Evolutionary conservation across 1,140 invertebrate species (phyloP), one percentile per base, ranked within the genome.

Genomic region (Lethocerus indicus): DNA sequence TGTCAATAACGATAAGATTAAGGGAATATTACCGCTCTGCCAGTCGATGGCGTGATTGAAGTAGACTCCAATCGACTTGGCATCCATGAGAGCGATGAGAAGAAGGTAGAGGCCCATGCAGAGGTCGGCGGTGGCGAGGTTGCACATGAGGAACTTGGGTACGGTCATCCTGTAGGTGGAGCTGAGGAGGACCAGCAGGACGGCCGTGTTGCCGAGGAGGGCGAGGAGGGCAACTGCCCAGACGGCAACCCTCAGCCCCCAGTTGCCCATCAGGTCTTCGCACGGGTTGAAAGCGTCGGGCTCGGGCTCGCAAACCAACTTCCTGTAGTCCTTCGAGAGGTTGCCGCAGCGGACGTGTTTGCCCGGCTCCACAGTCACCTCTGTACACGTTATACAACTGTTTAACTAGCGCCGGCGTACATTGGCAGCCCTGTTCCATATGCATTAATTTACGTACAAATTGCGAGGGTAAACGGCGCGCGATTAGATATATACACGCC

Each of bases 171-270:
- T 51, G 12, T 51, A 54, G 12, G 47, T 66, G 20, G 71, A 72
- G 47, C 65, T 62, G 46, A 83, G 65, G 1, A 88, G 70, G 0
- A 88, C 83, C 0, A 84, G 61, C 14, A 91, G 72, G 0, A 93
- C 89, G 1, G 81, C 76, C 1, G 84, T 60, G 65, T 93, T 93
- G 21, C 87, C 60, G 3, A 73, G 56, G 3, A 78, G 67, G 1
- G 74, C 72, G 3, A 72, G 66, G 27, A 73, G 57, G 12, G 74
- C 67, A 0, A 80, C 73, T 18, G 77, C 54, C 77, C 77, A 79
- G 5, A 78, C 73, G n/a, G 67, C 61, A 1, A 72, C 62, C 26
- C 60, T 53, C 2, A 63, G 42, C 56, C 57, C 58, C 26, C 43
- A 49, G 26, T 51, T 58, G 21, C 75, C 76, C 68, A 79, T 75